Evolutionary conservation across 1,140 invertebrate species (phyloP), one percentile per base, ranked within the genome.

Genomic region (Nasonia longicornis): DNA sequence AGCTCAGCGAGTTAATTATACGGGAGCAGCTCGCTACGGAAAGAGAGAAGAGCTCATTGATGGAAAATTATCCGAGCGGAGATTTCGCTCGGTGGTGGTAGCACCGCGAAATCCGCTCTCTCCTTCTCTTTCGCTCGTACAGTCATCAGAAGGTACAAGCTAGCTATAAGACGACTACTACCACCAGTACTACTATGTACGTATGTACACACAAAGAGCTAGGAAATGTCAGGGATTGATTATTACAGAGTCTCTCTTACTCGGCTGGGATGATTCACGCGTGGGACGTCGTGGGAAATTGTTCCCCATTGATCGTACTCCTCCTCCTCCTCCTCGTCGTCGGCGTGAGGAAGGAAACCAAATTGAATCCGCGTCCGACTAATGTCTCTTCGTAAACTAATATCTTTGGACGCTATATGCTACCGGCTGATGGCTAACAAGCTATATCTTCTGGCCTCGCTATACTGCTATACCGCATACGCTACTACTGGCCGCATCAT

Each of bases 331-430:
- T 58, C 52, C 2, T 58, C 52, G 3, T 58, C 16, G 3, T 58
- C 35, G 20, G 22, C 58, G 14, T 35, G 31, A 35, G 71, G 70
- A 79, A 79, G 77, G 48, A 80, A 35, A 63, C 35, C 38, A 80
- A 80, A 80, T 80, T 80, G 71, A 80, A 80, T 80, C 58, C 52
- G 45, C 52, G 58, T 74, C 71, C 78, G 22, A 74, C 70, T 73
- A 80, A 80, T 80, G 52, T 80, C 78, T 73, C 78, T 80, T 80
- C 69, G 69, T 79, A 72, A 80, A 80, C 78, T 80, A 80, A 80
- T 80, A 80, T 80, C 22, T 42, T 12, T 22, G 42, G 22, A 73
- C 31, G 11, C 20, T 35, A 35, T 35, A 35, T n/a, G 35, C 64
- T 66, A 74, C 11, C 48, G 76, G 12, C 20, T 26, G 14, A 45